Percentiles rank a stretch among this genome's conserved stretches.
phyloP scores from a whole-genome alignment of 1,140 invertebrate genomes.

The Zaprionus davidi region DNA sequence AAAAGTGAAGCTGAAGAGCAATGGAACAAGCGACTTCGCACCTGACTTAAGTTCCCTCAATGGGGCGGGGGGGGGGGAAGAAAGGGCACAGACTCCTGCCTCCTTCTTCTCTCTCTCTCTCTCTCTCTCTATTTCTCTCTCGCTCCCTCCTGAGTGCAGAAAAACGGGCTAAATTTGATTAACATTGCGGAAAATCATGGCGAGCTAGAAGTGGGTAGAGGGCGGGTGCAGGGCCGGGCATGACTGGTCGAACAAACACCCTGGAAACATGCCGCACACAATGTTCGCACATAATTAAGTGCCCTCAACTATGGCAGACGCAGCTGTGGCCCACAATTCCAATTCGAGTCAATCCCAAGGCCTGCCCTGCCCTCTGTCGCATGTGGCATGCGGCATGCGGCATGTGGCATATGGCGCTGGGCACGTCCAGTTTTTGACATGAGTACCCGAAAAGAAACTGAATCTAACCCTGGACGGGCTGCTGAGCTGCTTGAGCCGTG shows the following conservation, averaged over 20 bases:
- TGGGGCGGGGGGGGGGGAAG: no score
- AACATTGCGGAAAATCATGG: neutral
- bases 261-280: constrained; percentile 26
- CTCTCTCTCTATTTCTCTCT: no score
- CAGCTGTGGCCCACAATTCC: constrained; percentile 10
- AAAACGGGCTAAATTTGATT: neutral
- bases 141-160: neutral
- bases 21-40: constrained; percentile 1
- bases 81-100: neutral
- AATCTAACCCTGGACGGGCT: neutral
- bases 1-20: neutral
- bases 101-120: neutral
- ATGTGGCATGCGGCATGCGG: neutral
- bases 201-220: neutral
- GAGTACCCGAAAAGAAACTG: constrained; percentile 4
- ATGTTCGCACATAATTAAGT: constrained; percentile 64
- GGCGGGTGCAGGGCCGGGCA: neutral
- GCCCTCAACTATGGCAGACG: constrained; percentile 38
- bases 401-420: neutral
- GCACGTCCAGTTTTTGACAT: constrained; percentile 5
- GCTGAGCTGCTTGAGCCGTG: neutral
- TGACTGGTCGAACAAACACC: neutral
- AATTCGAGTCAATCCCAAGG: neutral
- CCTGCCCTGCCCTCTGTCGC: neutral
- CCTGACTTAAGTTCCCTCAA: neutral